Conservation (phyloP, 2,888 invertebrate species). For the Drosophila suboccidentalis region DNA sequence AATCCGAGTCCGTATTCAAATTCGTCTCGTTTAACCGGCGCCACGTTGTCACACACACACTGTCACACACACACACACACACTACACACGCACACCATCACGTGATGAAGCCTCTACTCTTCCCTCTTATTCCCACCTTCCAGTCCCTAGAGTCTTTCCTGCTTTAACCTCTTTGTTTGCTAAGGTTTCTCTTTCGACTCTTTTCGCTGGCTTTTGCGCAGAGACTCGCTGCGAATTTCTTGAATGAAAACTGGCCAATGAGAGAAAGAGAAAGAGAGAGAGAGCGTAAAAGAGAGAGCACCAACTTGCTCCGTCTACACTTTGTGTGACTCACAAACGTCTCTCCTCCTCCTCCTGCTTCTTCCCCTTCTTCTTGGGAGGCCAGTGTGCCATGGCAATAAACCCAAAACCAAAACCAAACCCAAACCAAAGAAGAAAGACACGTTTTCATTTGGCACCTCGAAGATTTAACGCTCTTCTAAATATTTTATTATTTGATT, state of each 20-base stretch:
- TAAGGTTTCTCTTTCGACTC: conserved; percentile 70
- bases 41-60: conserved; percentile 69
- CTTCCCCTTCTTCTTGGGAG: neutral
- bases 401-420: conserved; percentile 18
- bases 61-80: conserved; percentile 49
- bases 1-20: conserved; percentile 18
- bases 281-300: neutral
- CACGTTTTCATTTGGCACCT: neutral
- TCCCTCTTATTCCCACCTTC: neutral
- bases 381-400: conserved; percentile 11
- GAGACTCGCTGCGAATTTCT: conserved; percentile 52
- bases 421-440: neutral
- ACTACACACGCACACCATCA: conserved; percentile 51
- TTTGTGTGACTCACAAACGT: conserved; percentile 4
- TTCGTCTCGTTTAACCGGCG: conserved; percentile 69
- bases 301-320: neutral
- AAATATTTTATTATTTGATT: too few species aligned
- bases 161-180: conserved; percentile 15
- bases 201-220: conserved; percentile 61
- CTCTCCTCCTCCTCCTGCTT: neutral
- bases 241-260: conserved; percentile 69
- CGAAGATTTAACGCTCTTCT: neutral
- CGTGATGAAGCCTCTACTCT: conserved; percentile 55
- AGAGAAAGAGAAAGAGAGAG: conserved; percentile 25
- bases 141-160: neutral